These are phyloP conservation scores for Caenorhabditis brenneri DNA, from an alignment of 1,140 invertebrate species.

Conservation along the genomic window DNA sequence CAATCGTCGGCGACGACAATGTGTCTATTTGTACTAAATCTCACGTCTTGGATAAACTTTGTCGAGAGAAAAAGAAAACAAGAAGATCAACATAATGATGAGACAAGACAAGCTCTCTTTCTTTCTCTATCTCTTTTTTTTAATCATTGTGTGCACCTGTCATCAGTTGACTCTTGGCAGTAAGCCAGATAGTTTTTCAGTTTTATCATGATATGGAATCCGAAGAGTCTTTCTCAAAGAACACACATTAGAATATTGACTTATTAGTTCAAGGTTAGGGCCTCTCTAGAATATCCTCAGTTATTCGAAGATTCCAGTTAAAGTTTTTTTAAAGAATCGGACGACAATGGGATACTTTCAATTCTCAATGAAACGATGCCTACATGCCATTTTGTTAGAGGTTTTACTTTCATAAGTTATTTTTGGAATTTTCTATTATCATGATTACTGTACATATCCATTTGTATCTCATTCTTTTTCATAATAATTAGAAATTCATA, in stretches of 20 bases:
- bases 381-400: too few relatives aligned
- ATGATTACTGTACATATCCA: too few relatives aligned
- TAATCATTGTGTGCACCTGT: background rate
- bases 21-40: slow-evolving; percentile 43
- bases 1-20: slow-evolving; percentile 36
- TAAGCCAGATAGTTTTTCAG: background rate
- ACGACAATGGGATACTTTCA: too few relatives aligned
- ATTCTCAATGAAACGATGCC: too few relatives aligned
- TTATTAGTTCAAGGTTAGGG: too few relatives aligned
- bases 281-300: too few relatives aligned
- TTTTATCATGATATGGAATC: background rate
- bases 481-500: background rate
- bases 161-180: background rate
- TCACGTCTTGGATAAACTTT: slow-evolving; percentile 35
- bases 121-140: background rate
- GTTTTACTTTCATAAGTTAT: too few relatives aligned
- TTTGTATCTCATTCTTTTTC: too few relatives aligned
- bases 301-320: too few relatives aligned
- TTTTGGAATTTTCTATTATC: too few relatives aligned
- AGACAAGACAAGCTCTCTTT: slow-evolving; percentile 27
- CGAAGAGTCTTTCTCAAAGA: background rate
- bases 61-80: slow-evolving; percentile 41
- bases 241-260: too few relatives aligned
- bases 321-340: too few relatives aligned
- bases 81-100: slow-evolving; percentile 38